These are phyloP conservation scores for Monomorium pharaonis DNA, from an alignment of 1,140 invertebrate genomes.

Conservation along the genomic window DNA sequence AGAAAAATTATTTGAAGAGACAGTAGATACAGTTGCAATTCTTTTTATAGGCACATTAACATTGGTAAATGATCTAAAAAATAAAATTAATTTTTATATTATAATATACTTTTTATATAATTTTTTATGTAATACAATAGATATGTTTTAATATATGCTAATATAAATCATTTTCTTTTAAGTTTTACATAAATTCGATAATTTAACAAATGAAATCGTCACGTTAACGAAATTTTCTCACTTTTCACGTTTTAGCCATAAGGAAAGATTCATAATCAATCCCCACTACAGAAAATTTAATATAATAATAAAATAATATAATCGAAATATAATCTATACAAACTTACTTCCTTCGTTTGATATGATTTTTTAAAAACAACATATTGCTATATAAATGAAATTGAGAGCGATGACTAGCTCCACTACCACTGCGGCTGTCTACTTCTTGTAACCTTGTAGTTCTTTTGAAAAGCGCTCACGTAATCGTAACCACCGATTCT, in stretches of 20 bases:
- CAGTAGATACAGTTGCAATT: not conserved
- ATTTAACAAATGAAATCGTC: no score
- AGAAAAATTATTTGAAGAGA: not conserved
- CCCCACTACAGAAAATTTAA: not conserved
- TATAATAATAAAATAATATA: not conserved
- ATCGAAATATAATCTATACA: no score
- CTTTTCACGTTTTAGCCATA: no score
- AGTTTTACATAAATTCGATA: no score
- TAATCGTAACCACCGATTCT: not conserved
- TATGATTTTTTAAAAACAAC: not conserved
- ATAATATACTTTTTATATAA: not conserved
- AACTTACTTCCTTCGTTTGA: conserved; percentile 2
- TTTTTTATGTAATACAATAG: no score
- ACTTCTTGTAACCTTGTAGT: not conserved
- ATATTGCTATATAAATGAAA: not conserved
- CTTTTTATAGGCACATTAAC: not conserved
- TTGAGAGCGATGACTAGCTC: not conserved
- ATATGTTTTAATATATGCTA: no score
- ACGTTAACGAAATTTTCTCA: no score
- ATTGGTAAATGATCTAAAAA: not conserved
- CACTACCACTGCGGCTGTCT: not conserved
- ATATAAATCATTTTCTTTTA: no score
- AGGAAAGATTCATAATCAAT: no score
- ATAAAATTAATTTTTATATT: not conserved
- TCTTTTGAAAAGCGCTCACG: not conserved